Evolutionary conservation across 2,888 invertebrate genomes (phyloP).

Genomic region (Andrena hattorfiana): DNA sequence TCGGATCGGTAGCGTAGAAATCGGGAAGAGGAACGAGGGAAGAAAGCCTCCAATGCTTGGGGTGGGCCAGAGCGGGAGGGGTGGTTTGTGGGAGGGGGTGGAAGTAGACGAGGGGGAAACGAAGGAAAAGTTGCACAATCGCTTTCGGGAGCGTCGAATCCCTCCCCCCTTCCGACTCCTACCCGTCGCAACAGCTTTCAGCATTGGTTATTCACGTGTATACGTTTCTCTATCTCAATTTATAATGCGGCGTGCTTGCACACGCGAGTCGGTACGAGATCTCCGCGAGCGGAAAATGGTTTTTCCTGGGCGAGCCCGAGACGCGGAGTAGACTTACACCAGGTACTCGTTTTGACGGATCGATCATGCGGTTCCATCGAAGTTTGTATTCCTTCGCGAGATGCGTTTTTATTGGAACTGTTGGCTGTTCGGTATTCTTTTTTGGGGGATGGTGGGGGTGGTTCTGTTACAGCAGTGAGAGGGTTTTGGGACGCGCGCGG

Average conservation of each 20-base stretch:
- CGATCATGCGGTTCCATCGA: conserved; percentile 40
- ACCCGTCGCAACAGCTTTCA: conserved; percentile 49
- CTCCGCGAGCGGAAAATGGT: conserved; percentile 57
- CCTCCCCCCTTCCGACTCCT: conserved; percentile 15
- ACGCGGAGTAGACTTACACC: conserved; percentile 22
- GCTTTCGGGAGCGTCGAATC: conserved; percentile 57
- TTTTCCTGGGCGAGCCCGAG: conserved; percentile 33
- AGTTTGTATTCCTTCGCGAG: conserved; percentile 24
- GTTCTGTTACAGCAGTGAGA: neutral
- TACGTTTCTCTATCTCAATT: conserved; percentile 69
- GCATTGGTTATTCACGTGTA: conserved; percentile 65
- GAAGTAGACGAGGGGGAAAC: conserved; percentile 30
- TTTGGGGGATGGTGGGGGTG: neutral
- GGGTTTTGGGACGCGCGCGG: neutral
- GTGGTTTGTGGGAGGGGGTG: neutral
- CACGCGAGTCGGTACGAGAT: conserved; percentile 38
- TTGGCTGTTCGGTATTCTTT: neutral
- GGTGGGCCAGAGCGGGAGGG: neutral
- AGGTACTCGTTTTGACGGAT: conserved; percentile 38
- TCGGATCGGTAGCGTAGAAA: conserved; percentile 66
- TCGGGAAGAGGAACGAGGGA: conserved; percentile 22
- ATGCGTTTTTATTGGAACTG: conserved; percentile 13
- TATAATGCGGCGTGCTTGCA: conserved; percentile 56
- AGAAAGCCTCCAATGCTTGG: neutral
- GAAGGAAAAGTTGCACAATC: conserved; percentile 59